Conservation (phyloP, 2,888 invertebrate genomes). For the Conops quadrifasciatus region DNA sequence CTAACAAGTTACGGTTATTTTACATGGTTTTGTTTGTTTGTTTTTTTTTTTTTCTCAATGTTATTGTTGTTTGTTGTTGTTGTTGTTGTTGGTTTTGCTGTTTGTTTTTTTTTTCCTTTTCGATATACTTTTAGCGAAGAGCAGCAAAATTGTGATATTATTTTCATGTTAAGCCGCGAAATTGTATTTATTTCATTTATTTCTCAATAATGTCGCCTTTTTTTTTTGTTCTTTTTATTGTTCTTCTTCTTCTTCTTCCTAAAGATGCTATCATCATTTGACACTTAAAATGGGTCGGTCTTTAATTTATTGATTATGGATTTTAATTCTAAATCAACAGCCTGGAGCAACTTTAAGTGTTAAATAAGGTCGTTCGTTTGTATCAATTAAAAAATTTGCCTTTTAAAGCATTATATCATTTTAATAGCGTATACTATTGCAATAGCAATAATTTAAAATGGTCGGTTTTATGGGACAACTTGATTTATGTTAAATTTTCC, state of each 20-base stretch:
- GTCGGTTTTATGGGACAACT: too few species aligned
- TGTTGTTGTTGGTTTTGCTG: not conserved
- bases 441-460: too few species aligned
- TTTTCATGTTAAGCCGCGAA: conserved; percentile 12
- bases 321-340: too few species aligned
- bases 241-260: not conserved
- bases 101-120: not conserved
- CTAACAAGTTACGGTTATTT: not conserved
- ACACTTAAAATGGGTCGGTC: too few species aligned
- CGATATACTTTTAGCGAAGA: conserved; percentile 1
- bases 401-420: too few species aligned
- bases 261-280: too few species aligned
- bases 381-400: too few species aligned
- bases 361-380: too few species aligned
- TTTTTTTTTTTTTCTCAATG: not conserved
- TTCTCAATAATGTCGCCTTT: not conserved
- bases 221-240: not conserved
- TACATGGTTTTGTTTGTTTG: not conserved
- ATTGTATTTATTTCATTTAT: conserved; percentile 1
- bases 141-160: not conserved
- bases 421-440: too few species aligned
- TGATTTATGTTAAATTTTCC: too few species aligned
- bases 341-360: too few species aligned
- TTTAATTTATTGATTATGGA: too few species aligned
- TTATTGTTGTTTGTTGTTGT: not conserved